Percentiles rank a stretch among this genome's conserved stretches.
phyloP scores from a whole-genome alignment of 2,797 vertebrate species.

The Leptatherina wallacei region DNA sequence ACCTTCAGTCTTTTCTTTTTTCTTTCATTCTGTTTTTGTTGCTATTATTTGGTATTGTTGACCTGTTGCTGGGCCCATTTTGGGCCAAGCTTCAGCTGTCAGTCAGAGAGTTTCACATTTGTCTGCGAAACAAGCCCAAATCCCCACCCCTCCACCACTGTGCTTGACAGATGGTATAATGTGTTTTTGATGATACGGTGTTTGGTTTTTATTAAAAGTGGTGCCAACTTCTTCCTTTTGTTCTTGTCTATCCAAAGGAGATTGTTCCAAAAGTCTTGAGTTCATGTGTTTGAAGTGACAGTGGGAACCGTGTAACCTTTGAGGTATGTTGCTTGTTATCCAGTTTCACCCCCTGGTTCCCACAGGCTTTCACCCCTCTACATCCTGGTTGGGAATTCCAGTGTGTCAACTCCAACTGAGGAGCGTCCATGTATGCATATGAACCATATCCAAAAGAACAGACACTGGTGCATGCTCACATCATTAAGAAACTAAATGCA shows the following conservation, averaged over 20 bases:
- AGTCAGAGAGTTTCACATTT: background rate
- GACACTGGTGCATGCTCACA: slow-evolving; percentile 22
- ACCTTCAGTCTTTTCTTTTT: background rate
- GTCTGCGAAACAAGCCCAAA: background rate
- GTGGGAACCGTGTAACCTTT: slow-evolving; percentile 38
- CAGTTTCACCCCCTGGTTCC: slow-evolving; percentile 55
- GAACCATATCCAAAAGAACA: slow-evolving; percentile 20
- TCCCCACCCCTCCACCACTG: background rate
- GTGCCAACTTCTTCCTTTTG: background rate
- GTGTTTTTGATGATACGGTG: background rate
- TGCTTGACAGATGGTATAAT: background rate
- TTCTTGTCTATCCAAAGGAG: background rate
- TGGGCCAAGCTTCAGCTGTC: background rate
- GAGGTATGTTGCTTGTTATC: slow-evolving; percentile 44
- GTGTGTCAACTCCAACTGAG: slow-evolving; percentile 50
- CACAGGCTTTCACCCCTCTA: slow-evolving; percentile 39
- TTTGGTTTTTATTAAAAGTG: background rate
- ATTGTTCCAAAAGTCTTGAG: background rate
- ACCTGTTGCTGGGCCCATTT: background rate
- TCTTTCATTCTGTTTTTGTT: background rate
- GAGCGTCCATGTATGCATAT: slow-evolving; percentile 28
- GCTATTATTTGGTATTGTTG: background rate
- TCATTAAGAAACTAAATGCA: slow-evolving; percentile 13
- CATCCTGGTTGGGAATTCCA: slow-evolving; percentile 57
- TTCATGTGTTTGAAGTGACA: slow-evolving; percentile 13